These are phyloP conservation scores for Eubasilissa splendida DNA, from an alignment of 2,888 invertebrate species.

Conservation along the genomic window DNA sequence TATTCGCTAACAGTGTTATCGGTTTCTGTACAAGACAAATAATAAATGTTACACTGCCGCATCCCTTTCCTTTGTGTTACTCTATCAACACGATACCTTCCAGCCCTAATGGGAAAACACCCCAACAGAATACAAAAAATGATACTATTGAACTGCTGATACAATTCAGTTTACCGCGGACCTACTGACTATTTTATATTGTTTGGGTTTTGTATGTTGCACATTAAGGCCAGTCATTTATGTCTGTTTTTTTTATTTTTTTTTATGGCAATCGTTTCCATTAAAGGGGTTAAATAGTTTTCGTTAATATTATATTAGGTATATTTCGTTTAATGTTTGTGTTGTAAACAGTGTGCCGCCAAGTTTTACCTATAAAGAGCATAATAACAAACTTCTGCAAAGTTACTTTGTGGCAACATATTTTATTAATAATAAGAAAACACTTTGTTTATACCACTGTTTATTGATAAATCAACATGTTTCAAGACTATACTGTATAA, in stretches of 20 bases:
- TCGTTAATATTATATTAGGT: neutral
- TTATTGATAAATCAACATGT: too few species aligned
- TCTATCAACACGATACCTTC: neutral
- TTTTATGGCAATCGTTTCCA: neutral
- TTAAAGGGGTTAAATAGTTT: neutral
- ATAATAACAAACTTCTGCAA: too few species aligned
- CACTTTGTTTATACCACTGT: too few species aligned
- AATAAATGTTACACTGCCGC: neutral
- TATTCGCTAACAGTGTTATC: neutral
- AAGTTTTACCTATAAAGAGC: too few species aligned
- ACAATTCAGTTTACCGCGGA: neutral
- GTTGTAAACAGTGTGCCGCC: too few species aligned
- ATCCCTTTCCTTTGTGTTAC: slow-evolving; percentile 1
- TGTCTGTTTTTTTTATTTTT: neutral
- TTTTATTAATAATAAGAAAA: too few species aligned
- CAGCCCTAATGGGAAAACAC: neutral
- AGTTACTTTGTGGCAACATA: too few species aligned
- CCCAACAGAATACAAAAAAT: slow-evolving; percentile 9
- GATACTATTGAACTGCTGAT: neutral
- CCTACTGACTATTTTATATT: slow-evolving; percentile 2
- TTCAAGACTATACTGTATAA: too few species aligned
- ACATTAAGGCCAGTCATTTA: neutral
- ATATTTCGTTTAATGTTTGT: too few species aligned
- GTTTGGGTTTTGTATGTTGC: neutral
- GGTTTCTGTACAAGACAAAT: neutral